Evolutionary conservation across 2,113 vertebrate species (phyloP).

Genomic region (Hoplias malabaricus): DNA sequence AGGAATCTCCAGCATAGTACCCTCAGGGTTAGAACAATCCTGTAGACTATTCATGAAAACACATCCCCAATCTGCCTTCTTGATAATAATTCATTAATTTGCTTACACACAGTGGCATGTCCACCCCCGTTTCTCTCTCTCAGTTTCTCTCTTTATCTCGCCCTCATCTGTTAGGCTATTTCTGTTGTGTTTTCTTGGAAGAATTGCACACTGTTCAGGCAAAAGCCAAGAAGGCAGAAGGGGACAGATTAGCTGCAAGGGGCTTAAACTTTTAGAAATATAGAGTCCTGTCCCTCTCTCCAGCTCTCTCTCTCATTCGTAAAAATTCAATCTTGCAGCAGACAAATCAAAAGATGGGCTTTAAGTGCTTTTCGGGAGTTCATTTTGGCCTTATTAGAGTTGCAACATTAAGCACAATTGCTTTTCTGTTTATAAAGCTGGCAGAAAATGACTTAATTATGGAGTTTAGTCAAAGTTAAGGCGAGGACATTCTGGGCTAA

Average conservation of each 20-base stretch:
- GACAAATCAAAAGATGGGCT: slow-evolving; percentile 10
- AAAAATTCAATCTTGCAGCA: background rate
- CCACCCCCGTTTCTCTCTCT: background rate
- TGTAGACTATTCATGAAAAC: background rate
- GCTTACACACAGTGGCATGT: background rate
- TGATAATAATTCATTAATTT: slow-evolving; percentile 12
- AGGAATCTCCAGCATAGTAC: background rate
- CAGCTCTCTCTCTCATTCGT: background rate
- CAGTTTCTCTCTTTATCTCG: background rate
- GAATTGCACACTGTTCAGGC: slow-evolving; percentile 6
- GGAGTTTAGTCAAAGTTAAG: background rate
- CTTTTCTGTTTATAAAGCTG: background rate
- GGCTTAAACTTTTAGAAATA: slow-evolving; percentile 40
- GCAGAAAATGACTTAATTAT: background rate
- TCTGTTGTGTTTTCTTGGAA: slow-evolving; percentile 28
- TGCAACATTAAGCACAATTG: background rate
- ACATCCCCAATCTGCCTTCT: background rate
- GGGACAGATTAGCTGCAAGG: slow-evolving; percentile 29
- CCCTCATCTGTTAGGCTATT: slow-evolving; percentile 10
- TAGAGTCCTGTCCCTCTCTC: background rate
- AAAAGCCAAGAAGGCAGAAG: slow-evolving; percentile 19
- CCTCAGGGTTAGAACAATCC: background rate
- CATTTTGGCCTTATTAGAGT: background rate
- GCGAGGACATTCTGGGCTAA: slow-evolving; percentile 6
- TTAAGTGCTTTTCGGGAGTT: background rate